Evolutionary conservation across 1,140 invertebrate species (phyloP), one percentile per base, ranked within the genome.

Genomic region (Gryon sp.): DNA sequence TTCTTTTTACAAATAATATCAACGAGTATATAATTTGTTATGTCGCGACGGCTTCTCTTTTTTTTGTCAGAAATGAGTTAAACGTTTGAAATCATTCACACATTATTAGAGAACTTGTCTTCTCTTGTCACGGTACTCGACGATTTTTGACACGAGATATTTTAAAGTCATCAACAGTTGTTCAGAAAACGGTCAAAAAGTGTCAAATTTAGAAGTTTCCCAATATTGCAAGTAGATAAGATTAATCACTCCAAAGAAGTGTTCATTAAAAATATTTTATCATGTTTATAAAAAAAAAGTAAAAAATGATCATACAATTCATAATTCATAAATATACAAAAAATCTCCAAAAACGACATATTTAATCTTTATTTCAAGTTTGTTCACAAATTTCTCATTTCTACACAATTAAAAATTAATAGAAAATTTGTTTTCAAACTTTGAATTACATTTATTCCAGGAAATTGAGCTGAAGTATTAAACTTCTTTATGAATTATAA

Each of bases 111-210:
- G 5, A n/a, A 50, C 12, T 50, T 19, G 46, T 50, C 16, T 19
- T 50, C 46, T 16, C 46, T 50, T 50, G 46, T 50, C 46, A 50
- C 28, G 28, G n/a, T 20, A 19, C 22, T 34, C 12, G 14, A 50
- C 15, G 12, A 19, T 50, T 32, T 50, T 20, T 50, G 46, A 34
- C 28, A 34, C 8, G 8, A 11, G 46, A 50, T 20, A 41, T 34
- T 34, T 34, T 34, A 9, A 12, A 34, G 9, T n/a, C n/a, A 34
- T 34, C 11, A 34, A 9, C n/a, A 34, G 32, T 34, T 34, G 32
- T 9, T 34, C 9, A 7, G 7, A 24, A 24, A 3, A 7, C 3
- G 7, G 22, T 24, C 22, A 7, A 24, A 34, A 12, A 34, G 2
- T 34, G 9, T 34, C 32, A 6, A 5, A 34, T 11, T 6, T 1